Base-by-base conservation (phyloP, 1,140 invertebrate genomes). In the Lepidurus packardi region DNA sequence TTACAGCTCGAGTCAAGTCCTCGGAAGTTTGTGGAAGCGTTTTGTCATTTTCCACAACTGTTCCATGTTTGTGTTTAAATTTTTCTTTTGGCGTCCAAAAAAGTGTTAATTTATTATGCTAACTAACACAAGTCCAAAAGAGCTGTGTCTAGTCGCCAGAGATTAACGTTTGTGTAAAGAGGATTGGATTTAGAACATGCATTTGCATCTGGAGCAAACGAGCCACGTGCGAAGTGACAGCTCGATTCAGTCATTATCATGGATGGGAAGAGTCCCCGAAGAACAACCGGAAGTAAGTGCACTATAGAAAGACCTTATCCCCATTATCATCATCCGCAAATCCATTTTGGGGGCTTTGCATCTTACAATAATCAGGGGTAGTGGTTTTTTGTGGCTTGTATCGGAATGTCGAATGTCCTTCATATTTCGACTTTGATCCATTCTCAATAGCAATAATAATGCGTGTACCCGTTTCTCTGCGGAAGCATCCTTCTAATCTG, bases 251-350 rank as follows among this genome's bases (percentile, higher is more conserved):
- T 65, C 79, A 9, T 76, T 80, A 16, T 80, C 79, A 21, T 80
- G 79, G 79, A 80, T 80, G 79, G 79, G 79, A 43, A 44, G 76
- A 16, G 79, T 80, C 16, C 79, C 79, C 16, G 79, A 80, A 34
- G 79, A 80, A 13, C 75, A 77, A 21, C 79, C 79, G 9, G 79
- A 80, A 74, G 79, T 80, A 77, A 77, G 42, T 43, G 21, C 24
- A 7, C 11, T 75, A 5, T 6, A 7, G 34, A 8, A n/a, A n/a
- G 13, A n/a, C 24, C 10, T 13, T 13, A 75, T 74, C 13, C 13
- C 16, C 45, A 16, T 78, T 9, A 34, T 9, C n/a, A 74, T 75
- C 34, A 21, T 75, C 16, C 74, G n/a, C 16, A 21, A 34, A 16
- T 16, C 74, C 25, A 42, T 24, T 41, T 6, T 34, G 16, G 44